A percentile compares a stretch with the other conserved stretches of the same genome.
These are phyloP conservation scores for Emys orbicularis DNA, from an alignment of 2,797 vertebrate species.

Conservation along the genomic window DNA sequence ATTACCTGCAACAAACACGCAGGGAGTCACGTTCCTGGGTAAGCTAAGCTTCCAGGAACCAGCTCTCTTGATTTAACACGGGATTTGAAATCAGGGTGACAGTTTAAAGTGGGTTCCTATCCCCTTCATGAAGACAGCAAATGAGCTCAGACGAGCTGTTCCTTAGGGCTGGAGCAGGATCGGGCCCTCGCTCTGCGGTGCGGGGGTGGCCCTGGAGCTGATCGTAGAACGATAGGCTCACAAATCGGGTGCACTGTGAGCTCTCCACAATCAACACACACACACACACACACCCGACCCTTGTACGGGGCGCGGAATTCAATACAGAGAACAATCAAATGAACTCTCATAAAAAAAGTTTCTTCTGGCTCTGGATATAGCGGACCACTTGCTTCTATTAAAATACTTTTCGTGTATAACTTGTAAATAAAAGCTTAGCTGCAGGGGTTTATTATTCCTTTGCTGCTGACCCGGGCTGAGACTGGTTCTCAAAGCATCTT, in stretches of 20 bases:
- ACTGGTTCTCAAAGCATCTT: not conserved
- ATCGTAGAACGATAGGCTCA: not conserved
- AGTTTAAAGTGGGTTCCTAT: not conserved
- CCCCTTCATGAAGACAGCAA: not conserved
- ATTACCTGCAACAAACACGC: not conserved
- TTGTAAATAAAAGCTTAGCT: not conserved
- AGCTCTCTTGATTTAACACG: not conserved
- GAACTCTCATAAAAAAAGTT: not conserved
- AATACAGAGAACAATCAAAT: not conserved
- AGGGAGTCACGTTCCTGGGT: not conserved
- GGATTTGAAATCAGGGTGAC: not conserved
- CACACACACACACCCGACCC: not conserved
- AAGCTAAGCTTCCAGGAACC: not conserved
- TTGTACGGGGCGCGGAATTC: not conserved
- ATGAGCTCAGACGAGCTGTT: not conserved
- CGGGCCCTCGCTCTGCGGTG: not conserved
- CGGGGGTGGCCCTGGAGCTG: not conserved
- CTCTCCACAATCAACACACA: not conserved
- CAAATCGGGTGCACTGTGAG: not conserved
- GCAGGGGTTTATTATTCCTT: not conserved
- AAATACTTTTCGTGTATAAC: not conserved
- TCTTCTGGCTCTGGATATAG: not conserved
- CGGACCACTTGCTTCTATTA: not conserved
- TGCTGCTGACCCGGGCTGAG: not conserved
- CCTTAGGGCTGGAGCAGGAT: not conserved